Conservation (phyloP, 1,140 invertebrate species). For the Orius insidiosus region DNA sequence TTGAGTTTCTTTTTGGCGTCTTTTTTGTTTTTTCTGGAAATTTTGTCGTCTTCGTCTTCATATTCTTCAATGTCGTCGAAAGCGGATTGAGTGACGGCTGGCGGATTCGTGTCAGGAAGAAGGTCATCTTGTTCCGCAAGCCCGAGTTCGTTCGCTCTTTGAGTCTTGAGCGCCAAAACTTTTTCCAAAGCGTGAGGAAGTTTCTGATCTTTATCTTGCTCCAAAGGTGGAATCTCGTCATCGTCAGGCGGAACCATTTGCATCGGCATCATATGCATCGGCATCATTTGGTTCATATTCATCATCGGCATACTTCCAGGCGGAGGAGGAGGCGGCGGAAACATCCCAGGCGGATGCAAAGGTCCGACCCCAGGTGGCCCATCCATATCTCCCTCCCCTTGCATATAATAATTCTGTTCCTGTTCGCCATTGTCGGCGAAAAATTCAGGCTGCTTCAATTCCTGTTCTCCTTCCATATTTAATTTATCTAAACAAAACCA, state of each 20-base stretch:
- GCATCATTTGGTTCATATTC: constrained; percentile 2
- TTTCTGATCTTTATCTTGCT: constrained; percentile 31
- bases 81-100: constrained; percentile 26
- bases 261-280: constrained; percentile 1
- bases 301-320: constrained; percentile 10
- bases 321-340: constrained; percentile 9
- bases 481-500: constrained; percentile 8
- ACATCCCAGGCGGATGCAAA: background rate
- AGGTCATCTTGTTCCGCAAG: constrained; percentile 20
- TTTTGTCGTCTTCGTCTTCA: constrained; percentile 38
- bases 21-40: constrained; percentile 23
- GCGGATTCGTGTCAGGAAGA: constrained; percentile 24
- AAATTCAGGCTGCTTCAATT: no score
- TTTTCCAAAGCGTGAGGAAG: constrained; percentile 75
- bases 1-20: constrained; percentile 19
- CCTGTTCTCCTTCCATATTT: background rate
- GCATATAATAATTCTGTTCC: background rate
- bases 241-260: constrained; percentile 3
- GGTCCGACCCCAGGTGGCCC: constrained; percentile 10
- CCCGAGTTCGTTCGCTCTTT: constrained; percentile 60
- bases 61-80: constrained; percentile 34
- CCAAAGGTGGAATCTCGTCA: background rate
- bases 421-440: no score
- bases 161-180: constrained; percentile 69
- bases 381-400: constrained; percentile 2